phyloP scores from a whole-genome alignment of 2,113 vertebrate genomes.

The Melanotaenia duboulayi region DNA sequence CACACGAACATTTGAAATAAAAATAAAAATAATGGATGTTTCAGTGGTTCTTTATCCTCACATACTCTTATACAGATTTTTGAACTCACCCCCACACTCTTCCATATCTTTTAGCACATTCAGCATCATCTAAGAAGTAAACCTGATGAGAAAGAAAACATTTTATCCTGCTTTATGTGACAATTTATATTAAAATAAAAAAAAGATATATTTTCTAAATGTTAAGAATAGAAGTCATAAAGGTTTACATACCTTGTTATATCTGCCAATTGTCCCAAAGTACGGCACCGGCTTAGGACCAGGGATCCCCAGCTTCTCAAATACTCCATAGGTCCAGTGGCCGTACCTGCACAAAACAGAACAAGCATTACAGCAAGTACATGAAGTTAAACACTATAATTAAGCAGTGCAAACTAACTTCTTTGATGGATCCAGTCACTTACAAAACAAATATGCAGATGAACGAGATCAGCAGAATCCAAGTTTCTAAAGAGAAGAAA shows the following conservation, averaged over 20 bases:
- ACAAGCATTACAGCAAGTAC: background rate
- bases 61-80: background rate
- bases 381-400: background rate
- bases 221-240: background rate
- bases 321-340: constrained; percentile 34
- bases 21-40: background rate
- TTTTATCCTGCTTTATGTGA: background rate
- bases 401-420: too few species aligned
- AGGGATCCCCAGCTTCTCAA: constrained; percentile 56
- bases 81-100: constrained; percentile 56
- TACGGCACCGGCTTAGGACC: constrained; percentile 39
- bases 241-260: background rate
- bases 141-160: constrained; percentile 25
- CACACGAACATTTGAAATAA: background rate
- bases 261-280: constrained; percentile 1
- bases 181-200: background rate
- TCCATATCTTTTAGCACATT: constrained; percentile 39
- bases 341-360: constrained; percentile 45
- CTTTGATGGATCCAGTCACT: background rate
- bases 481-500: constrained; percentile 53
- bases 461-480: constrained; percentile 47
- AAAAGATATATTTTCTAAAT: background rate
- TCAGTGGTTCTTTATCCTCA: background rate
- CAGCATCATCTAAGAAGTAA: constrained; percentile 25
- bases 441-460: constrained; percentile 51